phyloP scores from a whole-genome alignment of 2,113 vertebrate genomes.

The Euleptes europaea region DNA sequence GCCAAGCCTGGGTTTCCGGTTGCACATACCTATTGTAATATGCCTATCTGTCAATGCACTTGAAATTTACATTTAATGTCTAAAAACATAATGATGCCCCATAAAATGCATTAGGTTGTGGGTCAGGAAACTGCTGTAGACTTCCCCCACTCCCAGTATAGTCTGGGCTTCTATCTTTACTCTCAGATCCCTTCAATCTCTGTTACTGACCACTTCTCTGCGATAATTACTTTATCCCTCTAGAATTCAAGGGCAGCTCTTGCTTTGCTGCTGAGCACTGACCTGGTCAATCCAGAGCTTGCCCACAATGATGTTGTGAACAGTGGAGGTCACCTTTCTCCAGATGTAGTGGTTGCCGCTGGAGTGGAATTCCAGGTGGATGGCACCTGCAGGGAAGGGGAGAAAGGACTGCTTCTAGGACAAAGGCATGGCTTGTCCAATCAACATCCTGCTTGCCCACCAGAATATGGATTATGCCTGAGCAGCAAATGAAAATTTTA shows the following conservation, averaged over 20 bases:
- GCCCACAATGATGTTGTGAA: conserved; percentile 99
- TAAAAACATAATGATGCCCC: no score
- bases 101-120: not conserved
- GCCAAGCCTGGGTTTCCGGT: not conserved
- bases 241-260: not conserved
- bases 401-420: not conserved
- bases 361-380: conserved; percentile 92
- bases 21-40: not conserved
- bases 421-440: not conserved
- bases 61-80: not conserved
- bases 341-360: conserved; percentile 96
- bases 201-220: not conserved
- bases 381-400: conserved; percentile 80
- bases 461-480: accelerated
- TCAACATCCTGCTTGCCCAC: no score
- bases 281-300: conserved; percentile 99
- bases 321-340: conserved; percentile 97
- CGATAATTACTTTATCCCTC: no score
- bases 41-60: not conserved
- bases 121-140: no score
- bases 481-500: not conserved
- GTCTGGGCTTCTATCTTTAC: not conserved
- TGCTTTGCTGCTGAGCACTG: not conserved
- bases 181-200: no score
- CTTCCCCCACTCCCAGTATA: no score